Evolutionary conservation across 2,888 invertebrate genomes (phyloP), one percentile per base, ranked within the genome.

Genomic region (Dromius quadrimaculatus): DNA sequence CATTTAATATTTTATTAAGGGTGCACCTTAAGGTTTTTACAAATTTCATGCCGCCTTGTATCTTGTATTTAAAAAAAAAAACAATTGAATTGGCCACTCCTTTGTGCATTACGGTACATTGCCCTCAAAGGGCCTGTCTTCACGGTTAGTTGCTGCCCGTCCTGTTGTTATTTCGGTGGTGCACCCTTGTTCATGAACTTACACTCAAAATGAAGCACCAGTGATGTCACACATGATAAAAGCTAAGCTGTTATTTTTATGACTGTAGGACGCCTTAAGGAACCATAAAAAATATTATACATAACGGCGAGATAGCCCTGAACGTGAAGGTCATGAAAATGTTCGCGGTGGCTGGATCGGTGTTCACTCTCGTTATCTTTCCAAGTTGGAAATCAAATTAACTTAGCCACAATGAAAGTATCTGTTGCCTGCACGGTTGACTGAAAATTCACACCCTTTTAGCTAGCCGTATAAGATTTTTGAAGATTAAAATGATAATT

Each of bases 1-100:
- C 41, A 8, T 41, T 13, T 15, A 15, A 41, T 41, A 1, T 11
- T 15, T 41, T 41, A 41, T 41, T 41, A 6, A 15, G 47, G 47
- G 47, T 47, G 47, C 47, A 47, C 47, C 47, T 22, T 22, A 22
- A 11, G 2, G 20, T n/a, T n/a, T n/a, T n/a, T n/a, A n/a, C n/a
- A n/a, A n/a, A 15, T 11, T 41, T 41, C 15, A 17, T 9, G 1
- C 5, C 41, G 13, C 15, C 9, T 13, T 15, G 15, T 11, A 11
- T 41, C 13, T 41, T 28, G 28, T 28, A 28, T 41, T 41, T 2
- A 15, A 41, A 1, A 36, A 36, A 4, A 36, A 36, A n/a, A 41
- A 11, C 11, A 41, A 41, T 41, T 41, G 15, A 41, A 15, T 6
- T 4, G 13, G 15, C 9, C 41, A 41, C 41, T 41, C 41, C 41